Evolutionary conservation across 2,797 vertebrate genomes (phyloP).

Genomic region (Phoebastria nigripes): DNA sequence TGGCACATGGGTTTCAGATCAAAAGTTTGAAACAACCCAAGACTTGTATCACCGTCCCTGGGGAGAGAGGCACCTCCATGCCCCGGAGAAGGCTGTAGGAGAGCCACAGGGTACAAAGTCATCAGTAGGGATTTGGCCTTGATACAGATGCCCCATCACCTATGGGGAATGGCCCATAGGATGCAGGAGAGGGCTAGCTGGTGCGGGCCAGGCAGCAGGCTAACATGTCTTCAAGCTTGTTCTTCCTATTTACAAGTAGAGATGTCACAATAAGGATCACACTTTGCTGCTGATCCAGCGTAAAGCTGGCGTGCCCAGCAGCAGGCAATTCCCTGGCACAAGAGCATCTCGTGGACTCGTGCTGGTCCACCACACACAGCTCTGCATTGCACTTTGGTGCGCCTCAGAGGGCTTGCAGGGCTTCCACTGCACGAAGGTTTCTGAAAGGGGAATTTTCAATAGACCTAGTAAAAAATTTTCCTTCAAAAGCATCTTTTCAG

Average conservation of each 20-base stretch:
- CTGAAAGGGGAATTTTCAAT: background rate
- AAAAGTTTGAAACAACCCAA: accelerated
- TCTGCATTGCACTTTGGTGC: accelerated
- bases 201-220: background rate
- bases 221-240: background rate
- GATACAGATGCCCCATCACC: accelerated
- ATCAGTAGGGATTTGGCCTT: background rate
- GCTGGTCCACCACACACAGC: too few relatives aligned
- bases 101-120: background rate
- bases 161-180: background rate
- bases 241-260: background rate
- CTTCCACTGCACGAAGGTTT: background rate
- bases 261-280: background rate
- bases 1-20: background rate
- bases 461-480: background rate
- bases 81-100: background rate
- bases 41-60: background rate
- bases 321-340: background rate
- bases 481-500: background rate
- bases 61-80: background rate
- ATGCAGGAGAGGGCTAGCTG: background rate
- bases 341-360: accelerated
- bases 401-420: background rate
- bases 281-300: background rate
- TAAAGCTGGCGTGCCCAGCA: accelerated